phyloP scores from a whole-genome alignment of 2,888 invertebrate species.

The Dasypolia templi region DNA sequence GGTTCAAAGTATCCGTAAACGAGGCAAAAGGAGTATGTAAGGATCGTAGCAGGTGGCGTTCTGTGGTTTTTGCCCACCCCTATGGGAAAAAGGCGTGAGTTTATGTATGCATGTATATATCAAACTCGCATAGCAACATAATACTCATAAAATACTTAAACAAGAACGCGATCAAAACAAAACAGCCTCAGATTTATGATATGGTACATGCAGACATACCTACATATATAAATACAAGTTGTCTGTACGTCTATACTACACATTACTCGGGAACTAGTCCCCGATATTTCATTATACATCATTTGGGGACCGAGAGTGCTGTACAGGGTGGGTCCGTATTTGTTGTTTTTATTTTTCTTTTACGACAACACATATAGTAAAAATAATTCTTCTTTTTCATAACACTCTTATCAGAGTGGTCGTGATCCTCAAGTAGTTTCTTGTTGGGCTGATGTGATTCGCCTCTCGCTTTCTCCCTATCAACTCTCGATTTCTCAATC shows the following conservation, averaged over 20 bases:
- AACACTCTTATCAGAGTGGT: no score
- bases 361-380: background rate
- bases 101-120: no score
- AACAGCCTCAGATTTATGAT: slow-evolving; percentile 58
- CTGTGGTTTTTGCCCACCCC: no score
- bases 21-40: no score
- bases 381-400: no score
- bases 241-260: slow-evolving; percentile 63
- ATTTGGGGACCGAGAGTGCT: slow-evolving; percentile 68
- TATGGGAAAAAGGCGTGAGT: no score
- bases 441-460: no score
- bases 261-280: slow-evolving; percentile 65
- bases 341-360: background rate
- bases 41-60: no score
- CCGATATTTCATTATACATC: slow-evolving; percentile 79
- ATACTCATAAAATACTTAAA: slow-evolving; percentile 21
- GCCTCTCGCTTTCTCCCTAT: no score
- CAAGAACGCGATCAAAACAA: slow-evolving; percentile 48
- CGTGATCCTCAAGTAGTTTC: no score
- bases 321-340: slow-evolving; percentile 65
- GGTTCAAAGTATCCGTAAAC: no score
- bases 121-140: background rate
- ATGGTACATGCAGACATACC: slow-evolving; percentile 27
- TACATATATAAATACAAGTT: slow-evolving; percentile 45
- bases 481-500: no score